These are phyloP conservation scores for Podotricha telesiphe DNA, from an alignment of 2,888 invertebrate species.

Conservation along the genomic window DNA sequence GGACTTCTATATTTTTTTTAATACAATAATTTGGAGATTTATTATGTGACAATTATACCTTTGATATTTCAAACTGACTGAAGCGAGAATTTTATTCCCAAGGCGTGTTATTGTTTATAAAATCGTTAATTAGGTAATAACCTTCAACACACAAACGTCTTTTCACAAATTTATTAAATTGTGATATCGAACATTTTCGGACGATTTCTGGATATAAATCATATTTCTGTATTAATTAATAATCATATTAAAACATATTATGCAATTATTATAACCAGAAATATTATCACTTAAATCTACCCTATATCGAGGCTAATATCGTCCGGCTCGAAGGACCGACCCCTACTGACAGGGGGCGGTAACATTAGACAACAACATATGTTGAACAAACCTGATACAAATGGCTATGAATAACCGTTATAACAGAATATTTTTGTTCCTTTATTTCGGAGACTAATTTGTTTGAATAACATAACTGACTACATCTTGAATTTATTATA, in stretches of 20 bases:
- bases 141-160: too few relatives aligned
- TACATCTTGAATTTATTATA: too few relatives aligned
- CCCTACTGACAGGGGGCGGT: conserved; percentile 46
- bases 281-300: conserved; percentile 15
- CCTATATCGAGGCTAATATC: conserved; percentile 10
- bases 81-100: too few relatives aligned
- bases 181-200: too few relatives aligned
- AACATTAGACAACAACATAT: conserved; percentile 54
- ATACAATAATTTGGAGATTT: too few relatives aligned
- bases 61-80: too few relatives aligned
- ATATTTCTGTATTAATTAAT: neutral
- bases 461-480: neutral
- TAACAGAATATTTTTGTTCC: conserved; percentile 9
- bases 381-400: conserved; percentile 52
- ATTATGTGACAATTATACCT: too few relatives aligned
- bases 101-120: too few relatives aligned
- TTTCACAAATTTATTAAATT: too few relatives aligned
- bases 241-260: neutral
- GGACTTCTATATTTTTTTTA: too few relatives aligned
- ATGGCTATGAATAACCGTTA: conserved; percentile 37
- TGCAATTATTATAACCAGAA: neutral
- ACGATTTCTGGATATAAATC: too few relatives aligned
- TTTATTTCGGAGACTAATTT: conserved; percentile 4
- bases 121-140: too few relatives aligned
- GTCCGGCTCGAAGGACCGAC: conserved; percentile 26